Conservation (phyloP, 2,797 vertebrate species). For the Sebastes glaucus region DNA sequence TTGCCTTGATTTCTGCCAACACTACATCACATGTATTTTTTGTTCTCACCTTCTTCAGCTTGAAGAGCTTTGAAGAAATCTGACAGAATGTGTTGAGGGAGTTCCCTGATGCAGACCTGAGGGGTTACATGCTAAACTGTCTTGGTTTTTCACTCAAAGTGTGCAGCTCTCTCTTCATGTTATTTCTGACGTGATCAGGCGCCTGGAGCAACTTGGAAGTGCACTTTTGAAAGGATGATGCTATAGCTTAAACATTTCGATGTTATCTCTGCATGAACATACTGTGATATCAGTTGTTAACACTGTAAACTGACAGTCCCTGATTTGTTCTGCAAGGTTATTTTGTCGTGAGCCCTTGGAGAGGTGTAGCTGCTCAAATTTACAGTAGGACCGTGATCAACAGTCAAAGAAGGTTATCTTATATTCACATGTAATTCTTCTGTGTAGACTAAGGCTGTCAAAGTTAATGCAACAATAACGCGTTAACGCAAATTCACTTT, state of each 20-base stretch:
- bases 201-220: constrained; percentile 16
- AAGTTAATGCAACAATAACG: rapidly evolving
- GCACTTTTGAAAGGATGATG: not conserved
- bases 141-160: constrained; percentile 2
- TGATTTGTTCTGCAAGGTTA: not conserved
- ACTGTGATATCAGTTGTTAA: too few species aligned
- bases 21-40: constrained; percentile 17
- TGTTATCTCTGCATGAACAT: not conserved
- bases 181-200: constrained; percentile 10
- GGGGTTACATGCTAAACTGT: constrained; percentile 26
- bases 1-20: constrained; percentile 29
- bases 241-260: not conserved
- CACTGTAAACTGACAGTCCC: too few species aligned
- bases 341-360: not conserved
- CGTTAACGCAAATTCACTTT: too few species aligned
- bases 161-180: not conserved
- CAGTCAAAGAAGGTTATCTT: not conserved
- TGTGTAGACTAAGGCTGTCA: not conserved
- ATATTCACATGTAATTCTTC: not conserved
- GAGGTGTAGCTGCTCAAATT: not conserved
- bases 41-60: constrained; percentile 12
- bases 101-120: constrained; percentile 6
- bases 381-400: not conserved
- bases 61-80: constrained; percentile 45
- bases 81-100: constrained; percentile 37